Evolutionary conservation across 64 coral and sea anemone species (phyloP), one percentile per base, ranked within the genome.

Genomic region (Acropora yongei): DNA sequence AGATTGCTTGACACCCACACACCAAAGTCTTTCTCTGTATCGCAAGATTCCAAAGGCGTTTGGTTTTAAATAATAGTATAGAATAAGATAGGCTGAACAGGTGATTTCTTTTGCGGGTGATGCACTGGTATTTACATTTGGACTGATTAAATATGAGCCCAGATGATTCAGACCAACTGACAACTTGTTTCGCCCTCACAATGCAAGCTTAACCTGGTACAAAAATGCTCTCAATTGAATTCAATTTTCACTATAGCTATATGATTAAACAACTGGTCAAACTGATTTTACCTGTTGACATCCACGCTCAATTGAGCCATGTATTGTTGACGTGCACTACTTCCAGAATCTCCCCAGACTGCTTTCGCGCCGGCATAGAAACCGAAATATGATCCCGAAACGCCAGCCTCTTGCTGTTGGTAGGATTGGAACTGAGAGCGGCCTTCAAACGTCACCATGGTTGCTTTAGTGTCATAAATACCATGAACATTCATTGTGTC

Each of bases 401-500:
- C 79, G 3, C 90, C 90, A 11, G 90, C 80, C 69, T 92, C 68
- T 44, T 67, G 43, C 30, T 92, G 72, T 19, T 86, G 49, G 20
- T 85, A 86, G 14, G 16, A 40, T 47, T 86, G 90, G 41, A 75
- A 92, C 40, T 92, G 81, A 1, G 61, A 51, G 13, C 90, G 90
- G 30, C 73, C 48, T 14, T 61, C 47, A 13, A 92, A 92, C 0
- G 50, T 77, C 49, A 47, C 16, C 90, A 92, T 92, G 6, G 12
- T 49, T 13, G 49, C 90, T 58, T 50, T 85, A 2, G 90, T 92
- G 41, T 92, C 90, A 18, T 92, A 85, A 40, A 92, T 43, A 3
- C 76, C 89, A 13, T 88, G 91, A 63, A 93, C 85, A 39, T 88
- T 93, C 91, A 93, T 93, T 53, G 91, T 88, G 30, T 93, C 91